A percentile compares a stretch with the other conserved stretches of the same genome.
Conservation (phyloP, 2,797 vertebrate species). For the Acanthopagrus latus region DNA sequence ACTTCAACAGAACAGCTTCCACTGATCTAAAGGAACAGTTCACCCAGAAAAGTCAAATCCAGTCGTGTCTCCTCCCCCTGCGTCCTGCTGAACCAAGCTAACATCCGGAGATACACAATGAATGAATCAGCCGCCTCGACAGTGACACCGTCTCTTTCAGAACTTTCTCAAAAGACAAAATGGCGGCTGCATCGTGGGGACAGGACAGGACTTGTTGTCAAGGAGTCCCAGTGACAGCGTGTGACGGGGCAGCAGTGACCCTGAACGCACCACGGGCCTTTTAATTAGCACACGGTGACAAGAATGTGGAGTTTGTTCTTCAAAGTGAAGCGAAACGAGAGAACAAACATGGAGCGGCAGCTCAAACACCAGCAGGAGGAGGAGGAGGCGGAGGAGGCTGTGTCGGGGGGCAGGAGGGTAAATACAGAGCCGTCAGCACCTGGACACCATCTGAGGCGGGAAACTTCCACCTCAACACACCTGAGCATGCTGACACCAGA, state of each 20-base stretch:
- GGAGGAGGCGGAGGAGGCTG: background rate
- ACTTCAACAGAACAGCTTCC: too few relatives aligned
- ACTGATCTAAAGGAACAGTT: too few relatives aligned
- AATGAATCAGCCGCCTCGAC: too few relatives aligned
- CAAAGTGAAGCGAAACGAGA: conserved; percentile 72
- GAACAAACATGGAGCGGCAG: conserved; percentile 60
- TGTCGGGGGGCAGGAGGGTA: background rate
- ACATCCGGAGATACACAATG: too few relatives aligned
- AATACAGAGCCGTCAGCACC: conserved; percentile 29
- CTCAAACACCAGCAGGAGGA: conserved; percentile 6
- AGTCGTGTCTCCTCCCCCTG: too few relatives aligned
- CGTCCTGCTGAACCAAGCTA: too few relatives aligned
- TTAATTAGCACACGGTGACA: conserved; percentile 71
- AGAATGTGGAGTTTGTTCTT: conserved; percentile 74
- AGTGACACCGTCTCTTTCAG: too few relatives aligned
- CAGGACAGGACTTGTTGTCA: background rate
- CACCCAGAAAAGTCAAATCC: too few relatives aligned
- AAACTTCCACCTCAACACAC: too few relatives aligned
- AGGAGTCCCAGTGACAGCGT: background rate
- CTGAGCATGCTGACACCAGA: too few relatives aligned
- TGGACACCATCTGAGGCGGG: background rate
- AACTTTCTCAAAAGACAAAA: too few relatives aligned
- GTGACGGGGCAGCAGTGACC: conserved; percentile 31
- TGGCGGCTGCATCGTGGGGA: background rate
- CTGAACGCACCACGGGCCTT: conserved; percentile 62